phyloP scores from a whole-genome alignment of 2,888 invertebrate species.

The Lithophane ornitopus region DNA sequence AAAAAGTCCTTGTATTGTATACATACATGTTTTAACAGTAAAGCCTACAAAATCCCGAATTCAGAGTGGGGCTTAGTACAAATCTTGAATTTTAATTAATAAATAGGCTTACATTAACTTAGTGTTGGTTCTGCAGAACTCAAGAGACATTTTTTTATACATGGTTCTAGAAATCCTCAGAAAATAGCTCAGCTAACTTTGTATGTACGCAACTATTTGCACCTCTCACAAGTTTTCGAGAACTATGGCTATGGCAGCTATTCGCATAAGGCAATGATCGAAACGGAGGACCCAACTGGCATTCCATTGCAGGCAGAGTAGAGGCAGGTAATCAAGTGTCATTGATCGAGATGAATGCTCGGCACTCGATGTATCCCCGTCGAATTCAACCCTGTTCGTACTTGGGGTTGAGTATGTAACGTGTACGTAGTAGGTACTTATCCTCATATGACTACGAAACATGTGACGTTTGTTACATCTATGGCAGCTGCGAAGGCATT shows the following conservation, averaged over 20 bases:
- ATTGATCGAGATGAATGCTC: slow-evolving; percentile 56
- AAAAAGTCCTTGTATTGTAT: slow-evolving; percentile 26
- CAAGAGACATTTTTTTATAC: neutral
- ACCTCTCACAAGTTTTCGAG: slow-evolving; percentile 15
- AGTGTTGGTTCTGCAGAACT: neutral
- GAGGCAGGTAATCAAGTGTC: slow-evolving; percentile 58
- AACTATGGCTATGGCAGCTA: slow-evolving; percentile 13
- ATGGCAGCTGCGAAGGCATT: neutral
- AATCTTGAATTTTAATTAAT: slow-evolving; percentile 46
- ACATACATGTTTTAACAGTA: slow-evolving; percentile 56
- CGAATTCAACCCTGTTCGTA: slow-evolving; percentile 15
- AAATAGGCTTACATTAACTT: slow-evolving; percentile 9
- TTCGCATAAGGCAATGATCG: slow-evolving; percentile 32
- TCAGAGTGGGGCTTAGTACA: slow-evolving; percentile 38
- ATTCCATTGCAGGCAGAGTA: slow-evolving; percentile 47
- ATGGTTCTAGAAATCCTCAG: neutral
- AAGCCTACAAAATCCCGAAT: slow-evolving; percentile 50
- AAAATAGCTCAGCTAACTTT: neutral
- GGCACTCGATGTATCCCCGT: slow-evolving; percentile 40
- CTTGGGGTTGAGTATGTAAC: slow-evolving; percentile 17
- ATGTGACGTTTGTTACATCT: slow-evolving; percentile 8
- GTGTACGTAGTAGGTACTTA: slow-evolving; percentile 14
- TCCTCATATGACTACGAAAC: neutral
- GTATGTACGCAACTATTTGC: slow-evolving; percentile 28
- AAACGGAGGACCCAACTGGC: slow-evolving; percentile 43